Conservation (phyloP, 1,140 invertebrate species). For the Drosophila mauritiana region DNA sequence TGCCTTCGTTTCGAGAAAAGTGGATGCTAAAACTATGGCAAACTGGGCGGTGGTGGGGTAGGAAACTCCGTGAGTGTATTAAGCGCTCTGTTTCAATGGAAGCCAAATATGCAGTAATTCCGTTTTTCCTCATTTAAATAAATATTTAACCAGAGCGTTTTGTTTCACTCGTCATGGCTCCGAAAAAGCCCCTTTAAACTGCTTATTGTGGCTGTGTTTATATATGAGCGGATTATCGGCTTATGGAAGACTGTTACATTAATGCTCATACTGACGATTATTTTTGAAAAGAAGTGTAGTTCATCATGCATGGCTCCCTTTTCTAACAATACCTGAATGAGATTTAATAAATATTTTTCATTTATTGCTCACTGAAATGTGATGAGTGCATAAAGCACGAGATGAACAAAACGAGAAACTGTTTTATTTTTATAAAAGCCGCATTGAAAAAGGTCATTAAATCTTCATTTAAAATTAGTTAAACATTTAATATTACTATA, state of each 20-base stretch:
- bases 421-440: not conserved
- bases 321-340: slow-evolving; percentile 21
- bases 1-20: slow-evolving; percentile 33
- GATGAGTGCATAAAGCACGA: not conserved
- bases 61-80: slow-evolving; percentile 16
- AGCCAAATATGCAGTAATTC: slow-evolving; percentile 23
- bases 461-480: not conserved
- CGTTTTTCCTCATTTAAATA: slow-evolving; percentile 37
- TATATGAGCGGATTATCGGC: slow-evolving; percentile 33
- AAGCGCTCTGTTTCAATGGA: slow-evolving; percentile 28
- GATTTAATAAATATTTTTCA: slow-evolving; percentile 5
- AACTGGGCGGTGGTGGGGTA: not conserved
- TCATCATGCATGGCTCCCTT: not conserved
- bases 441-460: too few species aligned
- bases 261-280: slow-evolving; percentile 18
- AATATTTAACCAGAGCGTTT: slow-evolving; percentile 33
- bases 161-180: slow-evolving; percentile 7
- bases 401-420: not conserved
- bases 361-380: slow-evolving; percentile 13
- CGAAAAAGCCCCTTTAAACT: slow-evolving; percentile 23
- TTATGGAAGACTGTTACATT: slow-evolving; percentile 30
- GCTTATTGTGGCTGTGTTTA: slow-evolving; percentile 11
- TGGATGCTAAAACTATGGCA: slow-evolving; percentile 28
- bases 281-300: slow-evolving; percentile 14
- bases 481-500: not conserved